Percentiles rank a stretch among this genome's conserved stretches.
Conservation (phyloP, 2,888 invertebrate genomes). For the Phragmatobia fuliginosa region DNA sequence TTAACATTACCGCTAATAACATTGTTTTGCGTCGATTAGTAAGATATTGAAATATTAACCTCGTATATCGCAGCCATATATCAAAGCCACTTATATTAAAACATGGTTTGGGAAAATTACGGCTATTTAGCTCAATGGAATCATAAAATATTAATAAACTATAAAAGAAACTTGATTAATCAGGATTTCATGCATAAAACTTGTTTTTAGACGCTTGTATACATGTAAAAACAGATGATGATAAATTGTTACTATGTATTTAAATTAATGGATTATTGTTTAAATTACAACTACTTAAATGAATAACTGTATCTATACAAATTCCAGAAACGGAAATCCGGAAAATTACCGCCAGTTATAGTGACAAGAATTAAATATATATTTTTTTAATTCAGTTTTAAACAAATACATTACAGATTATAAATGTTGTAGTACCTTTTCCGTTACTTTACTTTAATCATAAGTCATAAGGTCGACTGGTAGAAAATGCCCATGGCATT, state of each 20-base stretch:
- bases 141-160: conserved; percentile 19
- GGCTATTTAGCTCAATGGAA: conserved; percentile 5
- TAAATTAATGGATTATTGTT: neutral
- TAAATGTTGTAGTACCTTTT: too few relatives aligned
- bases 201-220: neutral
- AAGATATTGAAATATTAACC: conserved; percentile 10
- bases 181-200: conserved; percentile 18
- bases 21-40: conserved; percentile 10
- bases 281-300: neutral
- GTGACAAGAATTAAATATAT: neutral
- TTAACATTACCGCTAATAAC: conserved; percentile 10
- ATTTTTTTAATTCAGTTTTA: neutral
- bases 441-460: too few relatives aligned
- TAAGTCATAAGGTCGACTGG: too few relatives aligned
- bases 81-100: conserved; percentile 5
- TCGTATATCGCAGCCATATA: conserved; percentile 4
- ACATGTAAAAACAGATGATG: neutral
- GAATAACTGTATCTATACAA: neutral
- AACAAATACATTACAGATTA: neutral
- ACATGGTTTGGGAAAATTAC: conserved; percentile 5
- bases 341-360: neutral
- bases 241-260: neutral
- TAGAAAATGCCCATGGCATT: too few relatives aligned
- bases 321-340: neutral
- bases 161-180: conserved; percentile 12